Evolutionary conservation across 2,888 invertebrate species (phyloP), one percentile per base, ranked within the genome.

Genomic region (Barypeithes pellucidus): DNA sequence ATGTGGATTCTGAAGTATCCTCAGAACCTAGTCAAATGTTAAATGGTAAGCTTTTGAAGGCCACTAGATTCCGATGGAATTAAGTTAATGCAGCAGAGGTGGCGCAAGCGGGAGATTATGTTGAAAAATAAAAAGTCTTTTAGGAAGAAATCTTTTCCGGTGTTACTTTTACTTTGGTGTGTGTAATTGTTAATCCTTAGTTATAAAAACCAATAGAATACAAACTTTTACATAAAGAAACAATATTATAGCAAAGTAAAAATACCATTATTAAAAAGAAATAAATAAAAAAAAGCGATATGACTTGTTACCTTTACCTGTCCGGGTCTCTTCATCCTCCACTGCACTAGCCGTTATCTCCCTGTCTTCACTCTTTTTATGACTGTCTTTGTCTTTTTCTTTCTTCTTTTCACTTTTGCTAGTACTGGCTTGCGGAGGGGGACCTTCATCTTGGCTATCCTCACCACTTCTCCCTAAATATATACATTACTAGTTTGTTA

Each of bases 261-360:
- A 36, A 18, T 39, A 72, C 1, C 29, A 61, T 5, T 20, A 39
- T n/a, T 33, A 22, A 57, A 67, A 45, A 52, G 20, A 59, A 50
- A 18, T 22, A 52, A 52, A 16, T 9, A 36, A 54, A 61, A n/a
- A 24, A 66, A 72, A 66, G 54, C 20, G 41, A 41, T 50, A 8
- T 11, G n/a, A 50, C 36, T 36, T 2, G 11, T 41, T 62, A 71
- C 54, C 75, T 68, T 50, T 70, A 87, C 80, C 86, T 84, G 78
- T 75, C 70, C 70, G 84, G 81, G 87, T 87, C 78, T 87, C 87
- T 61, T 89, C 89, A 77, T 89, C 89, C 77, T 89, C 89, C 52
- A 86, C 86, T 41, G 83, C 82, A 29, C 76, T 52, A 29, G 59
- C 41, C 76, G 84, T 83, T 61, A 60, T 36, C 8, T 67, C 59